Percentiles rank a stretch among this genome's conserved stretches.
phyloP scores from a whole-genome alignment of 2,113 vertebrate genomes.

The Phalacrocorax pelagicus region DNA sequence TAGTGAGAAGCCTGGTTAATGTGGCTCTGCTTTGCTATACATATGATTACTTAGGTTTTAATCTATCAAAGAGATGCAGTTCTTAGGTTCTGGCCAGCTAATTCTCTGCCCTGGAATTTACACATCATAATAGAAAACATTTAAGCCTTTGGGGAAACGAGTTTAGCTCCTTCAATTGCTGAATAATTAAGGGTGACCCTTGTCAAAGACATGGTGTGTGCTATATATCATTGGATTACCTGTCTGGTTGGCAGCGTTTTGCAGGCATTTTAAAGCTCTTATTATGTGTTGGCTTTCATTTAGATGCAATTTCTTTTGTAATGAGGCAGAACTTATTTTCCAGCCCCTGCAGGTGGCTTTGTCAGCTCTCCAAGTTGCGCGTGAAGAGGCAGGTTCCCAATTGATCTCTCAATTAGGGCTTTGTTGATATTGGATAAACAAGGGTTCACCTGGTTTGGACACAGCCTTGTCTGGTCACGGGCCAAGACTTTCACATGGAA shows the following conservation, averaged over 20 bases:
- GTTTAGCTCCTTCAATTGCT: background rate
- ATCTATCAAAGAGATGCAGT: background rate
- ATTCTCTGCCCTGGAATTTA: slow-evolving; percentile 30
- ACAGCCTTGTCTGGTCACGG: background rate
- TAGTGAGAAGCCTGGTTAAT: background rate
- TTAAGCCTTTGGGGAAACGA: background rate
- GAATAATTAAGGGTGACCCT: slow-evolving; percentile 14
- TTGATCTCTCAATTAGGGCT: slow-evolving; percentile 34
- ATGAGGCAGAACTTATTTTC: slow-evolving; percentile 59
- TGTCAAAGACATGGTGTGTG: background rate
- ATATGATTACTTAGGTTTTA: background rate
- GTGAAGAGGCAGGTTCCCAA: background rate
- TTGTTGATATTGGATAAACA: background rate
- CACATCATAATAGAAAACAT: background rate
- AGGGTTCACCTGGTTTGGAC: background rate
- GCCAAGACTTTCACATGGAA: background rate
- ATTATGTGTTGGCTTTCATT: slow-evolving; percentile 32
- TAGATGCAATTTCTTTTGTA: slow-evolving; percentile 55
- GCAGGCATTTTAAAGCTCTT: background rate
- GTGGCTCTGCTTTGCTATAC: background rate
- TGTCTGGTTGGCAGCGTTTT: background rate
- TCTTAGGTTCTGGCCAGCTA: background rate
- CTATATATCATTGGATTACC: background rate
- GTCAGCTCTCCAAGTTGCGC: slow-evolving; percentile 6
- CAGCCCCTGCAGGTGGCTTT: slow-evolving; percentile 55